Base-by-base conservation (phyloP, 2,113 vertebrate species). In the Hymenochirus boettgeri region DNA sequence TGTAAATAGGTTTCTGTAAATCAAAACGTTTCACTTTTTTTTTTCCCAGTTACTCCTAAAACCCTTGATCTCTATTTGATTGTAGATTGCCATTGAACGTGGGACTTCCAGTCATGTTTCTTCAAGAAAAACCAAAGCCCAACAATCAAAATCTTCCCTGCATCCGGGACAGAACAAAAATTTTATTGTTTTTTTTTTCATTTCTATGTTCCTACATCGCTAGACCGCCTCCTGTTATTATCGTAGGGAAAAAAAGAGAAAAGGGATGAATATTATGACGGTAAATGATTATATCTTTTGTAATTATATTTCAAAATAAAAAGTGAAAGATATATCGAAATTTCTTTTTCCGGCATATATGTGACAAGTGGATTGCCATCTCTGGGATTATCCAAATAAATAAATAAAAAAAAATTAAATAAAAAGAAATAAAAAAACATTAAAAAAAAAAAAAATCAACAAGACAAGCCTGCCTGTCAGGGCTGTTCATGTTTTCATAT, bases 281-380 rank as follows among this genome's bases (percentile, higher is more conserved):
- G 76, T 76, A 78, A 76, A 88, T 85, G 75, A 77, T 82, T 76
- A 70, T 85, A 82, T 81, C 81, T 82, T 87, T 85, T 89, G 90
- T 91, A 88, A 82, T 79, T 83, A 81, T 77, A 79, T 82, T 86
- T 87, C 75, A 82, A 48, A 87, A 82, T 79, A 76, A 88, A 91
- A 87, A 79, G 76, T 85, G 82, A 83, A 65, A 47, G 77, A 74
- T 85, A 65, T 80, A 80, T 83, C 79, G 75, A 77, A 77, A 82
- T 82, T 85, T 83, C 75, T 83, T 76, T n/a, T 83, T 75, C 75
- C 74, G 78, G 82, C 79, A 79, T 85, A 77, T 31, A 73, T 80
- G 77, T 75, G 74, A 71, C 74, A 69, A 71, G 82, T 82, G 79
- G 85, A 77, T 73, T 77, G 76, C 75, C 77, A 57, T 72, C 79